Evolutionary conservation across 2,888 invertebrate species (phyloP).

Genomic region (Podotricha telesiphe): DNA sequence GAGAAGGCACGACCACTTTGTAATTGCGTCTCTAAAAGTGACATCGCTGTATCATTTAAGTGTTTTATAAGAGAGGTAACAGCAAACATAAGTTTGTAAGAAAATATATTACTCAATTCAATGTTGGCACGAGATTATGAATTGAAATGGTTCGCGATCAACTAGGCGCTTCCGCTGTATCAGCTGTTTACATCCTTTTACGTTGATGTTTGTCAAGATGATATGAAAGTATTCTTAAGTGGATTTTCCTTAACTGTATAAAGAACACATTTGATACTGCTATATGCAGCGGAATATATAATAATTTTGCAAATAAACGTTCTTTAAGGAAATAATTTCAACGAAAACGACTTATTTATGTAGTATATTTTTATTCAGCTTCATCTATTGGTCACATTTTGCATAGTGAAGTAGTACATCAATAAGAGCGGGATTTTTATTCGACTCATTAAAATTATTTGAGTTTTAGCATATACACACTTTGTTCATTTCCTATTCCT

Average conservation of each 20-base stretch:
- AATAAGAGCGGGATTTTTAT: too few species aligned
- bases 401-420: too few species aligned
- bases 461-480: too few species aligned
- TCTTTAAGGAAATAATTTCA: too few species aligned
- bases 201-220: slow-evolving; percentile 30
- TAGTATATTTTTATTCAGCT: too few species aligned
- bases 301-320: too few species aligned
- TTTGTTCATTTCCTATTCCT: too few species aligned
- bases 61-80: slow-evolving; percentile 31
- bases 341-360: too few species aligned
- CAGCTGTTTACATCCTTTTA: slow-evolving; percentile 63
- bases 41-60: slow-evolving; percentile 26
- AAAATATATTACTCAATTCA: slow-evolving; percentile 78
- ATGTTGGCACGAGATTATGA: slow-evolving; percentile 80
- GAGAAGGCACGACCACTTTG: slow-evolving; percentile 47
- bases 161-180: slow-evolving; percentile 77
- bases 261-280: neutral
- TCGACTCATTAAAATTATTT: too few species aligned
- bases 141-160: slow-evolving; percentile 82
- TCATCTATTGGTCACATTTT: too few species aligned
- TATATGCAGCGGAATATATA: too few species aligned
- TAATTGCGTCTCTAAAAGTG: slow-evolving; percentile 43
- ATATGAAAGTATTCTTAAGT: slow-evolving; percentile 1
- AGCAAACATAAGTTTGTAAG: slow-evolving; percentile 60
- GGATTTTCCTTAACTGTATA: neutral